Evolutionary conservation across 2,113 vertebrate genomes (phyloP).

Genomic region (Excalfactoria chinensis): DNA sequence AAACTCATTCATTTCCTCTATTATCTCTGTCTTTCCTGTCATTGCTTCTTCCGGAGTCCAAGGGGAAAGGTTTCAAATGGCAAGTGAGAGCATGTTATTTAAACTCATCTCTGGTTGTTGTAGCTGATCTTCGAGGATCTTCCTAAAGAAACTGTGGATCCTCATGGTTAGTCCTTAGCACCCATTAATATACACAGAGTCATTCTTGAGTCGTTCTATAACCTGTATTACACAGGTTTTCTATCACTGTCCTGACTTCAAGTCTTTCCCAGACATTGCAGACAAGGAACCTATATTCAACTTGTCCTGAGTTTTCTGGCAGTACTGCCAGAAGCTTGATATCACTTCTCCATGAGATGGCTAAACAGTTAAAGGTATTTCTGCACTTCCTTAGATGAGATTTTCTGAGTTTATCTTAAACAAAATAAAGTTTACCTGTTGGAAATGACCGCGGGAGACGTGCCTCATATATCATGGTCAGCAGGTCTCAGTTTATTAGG

Average conservation of each 20-base stretch:
- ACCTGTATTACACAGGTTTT: background rate
- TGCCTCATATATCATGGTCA: too few species aligned
- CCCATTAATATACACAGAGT: background rate
- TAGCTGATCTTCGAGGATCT: background rate
- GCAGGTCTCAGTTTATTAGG: too few species aligned
- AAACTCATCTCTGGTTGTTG: background rate
- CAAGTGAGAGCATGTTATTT: background rate
- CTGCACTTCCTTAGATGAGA: background rate
- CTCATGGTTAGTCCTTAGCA: background rate
- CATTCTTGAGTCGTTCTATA: background rate
- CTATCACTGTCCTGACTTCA: background rate
- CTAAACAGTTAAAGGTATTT: background rate
- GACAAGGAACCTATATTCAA: background rate
- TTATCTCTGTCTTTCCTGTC: background rate
- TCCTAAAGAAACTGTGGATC: background rate
- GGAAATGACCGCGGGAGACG: too few species aligned
- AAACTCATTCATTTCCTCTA: slow-evolving; percentile 6
- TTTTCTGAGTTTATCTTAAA: background rate
- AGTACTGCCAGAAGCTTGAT: background rate
- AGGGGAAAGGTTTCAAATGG: background rate
- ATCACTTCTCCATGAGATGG: background rate
- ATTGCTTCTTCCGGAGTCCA: background rate
- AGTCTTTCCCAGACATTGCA: background rate
- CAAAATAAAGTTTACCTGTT: background rate
- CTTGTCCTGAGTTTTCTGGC: background rate